Percentiles rank a stretch among this genome's conserved stretches.
Evolutionary conservation across 2,888 invertebrate species (phyloP).

Genomic region (Lepidonotus clava): DNA sequence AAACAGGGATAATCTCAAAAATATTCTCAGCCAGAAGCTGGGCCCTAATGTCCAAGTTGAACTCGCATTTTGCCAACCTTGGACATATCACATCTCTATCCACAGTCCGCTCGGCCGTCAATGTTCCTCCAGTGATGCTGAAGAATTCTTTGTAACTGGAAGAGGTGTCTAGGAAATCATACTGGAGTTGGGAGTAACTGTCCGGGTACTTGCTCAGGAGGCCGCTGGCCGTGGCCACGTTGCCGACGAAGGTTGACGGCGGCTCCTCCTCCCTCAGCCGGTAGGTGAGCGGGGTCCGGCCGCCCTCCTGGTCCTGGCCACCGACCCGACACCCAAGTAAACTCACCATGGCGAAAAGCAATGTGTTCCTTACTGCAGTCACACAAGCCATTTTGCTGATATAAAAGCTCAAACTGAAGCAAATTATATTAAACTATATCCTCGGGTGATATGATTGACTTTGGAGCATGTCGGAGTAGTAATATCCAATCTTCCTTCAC

Average conservation of each 20-base stretch:
- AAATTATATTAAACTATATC: too few relatives aligned
- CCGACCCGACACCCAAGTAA: background rate
- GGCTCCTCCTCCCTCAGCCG: conserved; percentile 70
- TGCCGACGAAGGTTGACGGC: conserved; percentile 69
- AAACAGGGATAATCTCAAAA: conserved; percentile 52
- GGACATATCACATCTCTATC: conserved; percentile 33
- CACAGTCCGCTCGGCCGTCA: conserved; percentile 1
- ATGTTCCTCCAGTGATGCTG: background rate
- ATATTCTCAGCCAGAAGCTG: conserved; percentile 6
- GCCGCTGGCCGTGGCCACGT: conserved; percentile 78
- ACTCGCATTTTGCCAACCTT: background rate
- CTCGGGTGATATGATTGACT: too few relatives aligned
- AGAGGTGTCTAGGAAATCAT: conserved; percentile 62
- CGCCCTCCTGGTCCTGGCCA: conserved; percentile 27
- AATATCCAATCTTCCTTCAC: background rate
- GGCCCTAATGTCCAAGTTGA: conserved; percentile 47
- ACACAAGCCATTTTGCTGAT: background rate
- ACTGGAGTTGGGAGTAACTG: conserved; percentile 55
- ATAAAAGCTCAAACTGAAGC: too few relatives aligned
- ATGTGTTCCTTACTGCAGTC: background rate
- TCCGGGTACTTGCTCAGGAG: conserved; percentile 54
- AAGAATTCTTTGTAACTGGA: background rate
- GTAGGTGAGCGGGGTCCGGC: conserved; percentile 36
- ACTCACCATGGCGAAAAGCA: background rate
- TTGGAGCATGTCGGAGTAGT: too few relatives aligned